Evolutionary conservation across 2,797 vertebrate genomes (phyloP).

Genomic region (Hipposideros larvatus): DNA sequence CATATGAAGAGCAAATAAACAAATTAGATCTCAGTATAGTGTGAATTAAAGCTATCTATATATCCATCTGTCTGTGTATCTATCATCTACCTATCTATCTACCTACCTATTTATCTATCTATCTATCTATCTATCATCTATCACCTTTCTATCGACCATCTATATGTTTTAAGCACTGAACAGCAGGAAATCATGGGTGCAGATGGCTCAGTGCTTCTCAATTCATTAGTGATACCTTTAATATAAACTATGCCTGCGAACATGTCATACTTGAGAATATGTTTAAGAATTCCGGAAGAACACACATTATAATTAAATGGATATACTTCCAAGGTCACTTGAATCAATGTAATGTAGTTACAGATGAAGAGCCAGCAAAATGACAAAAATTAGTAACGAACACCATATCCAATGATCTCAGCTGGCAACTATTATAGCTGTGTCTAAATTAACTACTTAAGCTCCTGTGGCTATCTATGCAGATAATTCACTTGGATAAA

Average conservation of each 20-base stretch:
- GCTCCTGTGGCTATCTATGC: not conserved
- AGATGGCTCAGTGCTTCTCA: not conserved
- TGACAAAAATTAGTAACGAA: constrained; percentile 63
- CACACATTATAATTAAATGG: constrained; percentile 52
- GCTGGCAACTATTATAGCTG: not conserved
- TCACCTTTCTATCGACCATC: too few species aligned
- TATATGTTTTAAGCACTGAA: not conserved
- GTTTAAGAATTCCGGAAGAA: not conserved
- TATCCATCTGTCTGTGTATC: not conserved
- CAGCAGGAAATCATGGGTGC: not conserved
- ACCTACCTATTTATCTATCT: not conserved
- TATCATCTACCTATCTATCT: not conserved
- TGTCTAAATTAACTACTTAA: constrained; percentile 68
- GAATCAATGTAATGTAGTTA: constrained; percentile 29
- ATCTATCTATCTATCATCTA: not conserved
- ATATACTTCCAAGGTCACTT: constrained; percentile 39
- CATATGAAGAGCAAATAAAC: not conserved
- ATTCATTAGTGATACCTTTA: not conserved
- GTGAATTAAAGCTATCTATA: not conserved
- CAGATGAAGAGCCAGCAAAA: constrained; percentile 55
- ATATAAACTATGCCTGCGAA: not conserved
- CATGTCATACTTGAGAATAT: not conserved
- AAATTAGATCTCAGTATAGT: not conserved
- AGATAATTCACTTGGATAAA: constrained; percentile 66
- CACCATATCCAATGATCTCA: constrained; percentile 49